Evolutionary conservation across 1,140 invertebrate genomes (phyloP), one percentile per base, ranked within the genome.

Genomic region (Drosophila bipectinata): DNA sequence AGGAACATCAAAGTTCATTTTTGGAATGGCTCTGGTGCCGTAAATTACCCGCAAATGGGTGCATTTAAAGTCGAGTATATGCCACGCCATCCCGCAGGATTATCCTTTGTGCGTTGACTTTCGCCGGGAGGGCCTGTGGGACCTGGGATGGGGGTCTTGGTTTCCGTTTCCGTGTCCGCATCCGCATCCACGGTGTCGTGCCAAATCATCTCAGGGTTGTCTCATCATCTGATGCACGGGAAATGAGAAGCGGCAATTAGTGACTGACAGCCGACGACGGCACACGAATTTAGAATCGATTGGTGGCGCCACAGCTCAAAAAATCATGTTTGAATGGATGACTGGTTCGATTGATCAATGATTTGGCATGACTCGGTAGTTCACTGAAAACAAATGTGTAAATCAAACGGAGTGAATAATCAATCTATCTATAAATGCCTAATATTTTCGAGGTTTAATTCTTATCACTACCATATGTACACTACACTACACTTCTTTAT

Each of bases 31-130:
- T 30, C 24, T 47, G 18, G 55, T 37, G 41, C 53, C 66, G 67
- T 69, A 69, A 69, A 69, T 69, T 69, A 57, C 18, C 63, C 44
- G 9, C 7, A 49, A 71, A 39, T 57, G 64, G 24, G 10, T 10
- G 41, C 64, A 49, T 68, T 69, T 56, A 39, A 69, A 53, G 28
- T 26, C 47, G 26, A 24, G 32, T n/a, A 21, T 28, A 24, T 45
- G 6, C 15, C 7, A n/a, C 14, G 14, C 14, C 41, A 44, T 18
- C 41, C 8, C 14, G 7, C n/a, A 15, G 14, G n/a, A 9, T 44
- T 44, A 44, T 44, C 41, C 41, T 44, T 44, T 44, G 41, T 44
- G 41, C 15, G 41, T 12, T 12, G 12, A n/a, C 41, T 15, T 15
- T n/a, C 8, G 39, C 15, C 41, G 8, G 41, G 14, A n/a, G 41